Base-by-base conservation (phyloP, 1,140 invertebrate genomes). In the Calliphora vicina region DNA sequence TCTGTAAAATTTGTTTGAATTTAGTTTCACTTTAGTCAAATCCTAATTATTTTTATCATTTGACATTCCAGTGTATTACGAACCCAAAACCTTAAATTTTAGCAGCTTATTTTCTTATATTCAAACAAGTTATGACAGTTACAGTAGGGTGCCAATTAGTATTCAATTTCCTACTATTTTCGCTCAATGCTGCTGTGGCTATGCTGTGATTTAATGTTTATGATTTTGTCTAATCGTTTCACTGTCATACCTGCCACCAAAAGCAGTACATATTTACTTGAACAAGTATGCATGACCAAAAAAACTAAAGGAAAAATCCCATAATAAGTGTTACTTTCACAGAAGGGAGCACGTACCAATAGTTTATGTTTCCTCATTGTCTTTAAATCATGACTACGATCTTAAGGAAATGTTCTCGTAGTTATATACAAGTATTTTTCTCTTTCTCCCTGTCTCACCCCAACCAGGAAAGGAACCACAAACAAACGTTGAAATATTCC, bases 91-190 rank as follows among this genome's bases (percentile, higher is more conserved):
- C 5, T 1, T 6, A 35, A 35, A 10, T 35, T 35, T 35, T 35
- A 35, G 35, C 35, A 42, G 50, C 61, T 35, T 42, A n/a, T 61
- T 82, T 8, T 29, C 35, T 35, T 0, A 72, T 43, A 50, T 50
- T 78, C 78, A 83, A 50, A 82, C 84, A 76, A 81, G 82, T 82
- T 84, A 76, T 84, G 84, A 84, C 84, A 84, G 84, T 82, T 84
- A 23, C 84, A 83, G 84, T 84, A 74, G 84, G 84, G 84, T 84
- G 84, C 84, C 84, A 84, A 84, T 84, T 84, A 84, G 84, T 84
- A 83, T 84, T 83, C 82, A 83, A 84, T 84, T 84, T 84, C 84
- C 82, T 73, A 82, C 74, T 82, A 82, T 57, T 81, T 78, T 67
- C 43, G n/a, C 57, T 67, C 26, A 72, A 71, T 27, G 45, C n/a